Percentiles rank a stretch among this genome's conserved stretches.
phyloP scores from a whole-genome alignment of 2,888 invertebrate genomes.

The Drosophila borealis region DNA sequence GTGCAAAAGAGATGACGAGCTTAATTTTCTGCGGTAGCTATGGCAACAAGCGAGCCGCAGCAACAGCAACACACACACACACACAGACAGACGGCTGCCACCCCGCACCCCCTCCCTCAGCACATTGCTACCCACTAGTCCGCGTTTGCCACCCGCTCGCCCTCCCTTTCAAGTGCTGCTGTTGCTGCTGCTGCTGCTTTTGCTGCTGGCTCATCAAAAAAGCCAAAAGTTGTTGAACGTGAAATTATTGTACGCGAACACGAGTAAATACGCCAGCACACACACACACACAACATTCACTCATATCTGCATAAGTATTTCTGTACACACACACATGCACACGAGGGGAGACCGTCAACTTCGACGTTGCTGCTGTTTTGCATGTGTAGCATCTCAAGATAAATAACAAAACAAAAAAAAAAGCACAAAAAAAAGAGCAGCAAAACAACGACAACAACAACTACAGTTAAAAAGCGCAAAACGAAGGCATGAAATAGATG shows the following conservation, averaged over 20 bases:
- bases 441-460: slow-evolving; percentile 12
- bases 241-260: slow-evolving; percentile 79
- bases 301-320: slow-evolving; percentile 47
- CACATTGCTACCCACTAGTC: slow-evolving; percentile 3
- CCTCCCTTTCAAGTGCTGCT: slow-evolving; percentile 63
- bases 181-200: slow-evolving; percentile 53
- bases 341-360: slow-evolving; percentile 43
- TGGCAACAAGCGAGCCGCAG: slow-evolving; percentile 59
- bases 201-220: slow-evolving; percentile 76
- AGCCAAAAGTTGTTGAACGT: slow-evolving; percentile 79
- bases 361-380: slow-evolving; percentile 58
- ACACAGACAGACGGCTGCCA: neutral
- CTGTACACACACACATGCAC: slow-evolving; percentile 47
- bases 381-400: slow-evolving; percentile 72
- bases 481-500: slow-evolving; percentile 70
- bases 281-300: slow-evolving; percentile 27
- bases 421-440: slow-evolving; percentile 9
- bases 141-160: slow-evolving; percentile 34
- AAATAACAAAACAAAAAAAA: slow-evolving; percentile 56
- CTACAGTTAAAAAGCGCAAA: slow-evolving; percentile 37
- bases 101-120: neutral
- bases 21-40: slow-evolving; percentile 68
- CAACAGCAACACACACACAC: neutral
- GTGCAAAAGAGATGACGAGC: slow-evolving; percentile 67
- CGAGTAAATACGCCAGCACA: slow-evolving; percentile 69